Base-by-base conservation (phyloP, 2,797 vertebrate genomes). In the Thalassophryne amazonica region DNA sequence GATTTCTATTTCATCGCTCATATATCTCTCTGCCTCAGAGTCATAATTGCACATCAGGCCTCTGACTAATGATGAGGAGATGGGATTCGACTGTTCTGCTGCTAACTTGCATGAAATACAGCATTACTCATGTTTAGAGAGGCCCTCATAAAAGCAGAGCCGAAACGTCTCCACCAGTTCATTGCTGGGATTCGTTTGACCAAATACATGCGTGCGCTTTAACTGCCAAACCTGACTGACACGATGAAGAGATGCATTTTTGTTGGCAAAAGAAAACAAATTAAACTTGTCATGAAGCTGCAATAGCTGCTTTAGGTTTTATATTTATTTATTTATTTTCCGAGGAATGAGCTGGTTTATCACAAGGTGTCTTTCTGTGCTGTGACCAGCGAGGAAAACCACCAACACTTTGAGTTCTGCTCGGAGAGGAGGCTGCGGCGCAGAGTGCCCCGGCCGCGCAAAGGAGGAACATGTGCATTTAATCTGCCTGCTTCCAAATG, bases 401-500 rank as follows among this genome's bases (percentile, higher is more conserved):
- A 77, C 83, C 86, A 78, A 88, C 86, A 91, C 88, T 86, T 91
- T 78, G 80, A 84, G 81, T 88, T 89, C 84, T 88, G 88, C 88
- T 88, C 70, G 23, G 57, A 73, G 78, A 73, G 86, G 76, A 75
- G 74, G 76, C 59, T 54, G 67, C 78, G 81, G 83, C 86, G 86
- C 61, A 46, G 82, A 90, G 86, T 41, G 70, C 65, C 73, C 67
- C 65, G 78, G 85, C 83, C 84, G 86, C 72, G 79, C 88, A 78
- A 81, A 86, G 84, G 77, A 86, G 61, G 73, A 93, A 92, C 89
- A 88, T 89, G 78, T 92, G 93, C 84, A 69, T 91, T 93, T 91
- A 91, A 89, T 93, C 89, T 93, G 78, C 52, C 50, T 66, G 83
- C 83, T 91, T 94, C 90, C 88, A 94, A 93, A 91, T 83, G 89